Base-by-base conservation (phyloP, 2,113 vertebrate genomes). In the Choloepus hoffmanni region DNA sequence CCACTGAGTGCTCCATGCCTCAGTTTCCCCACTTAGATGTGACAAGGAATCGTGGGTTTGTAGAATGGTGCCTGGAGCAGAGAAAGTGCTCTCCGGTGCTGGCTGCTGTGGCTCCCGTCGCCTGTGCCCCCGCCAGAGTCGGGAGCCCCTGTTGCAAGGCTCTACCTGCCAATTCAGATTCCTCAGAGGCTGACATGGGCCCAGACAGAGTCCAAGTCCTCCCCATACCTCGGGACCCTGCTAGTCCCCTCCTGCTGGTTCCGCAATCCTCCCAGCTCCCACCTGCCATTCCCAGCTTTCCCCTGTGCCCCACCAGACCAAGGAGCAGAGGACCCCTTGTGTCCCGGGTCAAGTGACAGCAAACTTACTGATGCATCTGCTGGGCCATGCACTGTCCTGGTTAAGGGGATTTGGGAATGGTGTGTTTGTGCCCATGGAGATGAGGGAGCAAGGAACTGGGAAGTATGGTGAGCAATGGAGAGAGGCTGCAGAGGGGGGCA, bases 111-210 rank as follows among this genome's bases (percentile, higher is more conserved):
- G 55, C 12, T 33, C n/a, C n/a, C 10, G 0, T 76, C 6, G 36
- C 11, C 45, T 7, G 10, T 1, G 15, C 3, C 15, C 48, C 7
- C 0, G 15, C 33, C 63, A 23, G 48, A 13, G 28, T 7, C 21
- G 3, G 4, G 23, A 53, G 43, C 15, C 14, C 89, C 78, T 19
- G 53, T 5, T 5, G 7, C 77, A 62, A 67, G 3, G 53, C 28
- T 60, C 36, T 0, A 2, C 30, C 43, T 62, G 33, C 43, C 45
- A 10, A 55, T n/a, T 68, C 11, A 5, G 65, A 5, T 30, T 67
- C 65, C 26, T 33, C 0, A 1, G 89, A 62, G 7, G 50, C 28
- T 5, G 55, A 28, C 78, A 40, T 23, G 9, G 9, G 45, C 55
- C 55, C 40, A 55, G 43, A 14, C 3, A 19, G 89, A 60, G 78